Conservation (phyloP, 2,797 vertebrate species). For the Anisognathus igniventris region DNA sequence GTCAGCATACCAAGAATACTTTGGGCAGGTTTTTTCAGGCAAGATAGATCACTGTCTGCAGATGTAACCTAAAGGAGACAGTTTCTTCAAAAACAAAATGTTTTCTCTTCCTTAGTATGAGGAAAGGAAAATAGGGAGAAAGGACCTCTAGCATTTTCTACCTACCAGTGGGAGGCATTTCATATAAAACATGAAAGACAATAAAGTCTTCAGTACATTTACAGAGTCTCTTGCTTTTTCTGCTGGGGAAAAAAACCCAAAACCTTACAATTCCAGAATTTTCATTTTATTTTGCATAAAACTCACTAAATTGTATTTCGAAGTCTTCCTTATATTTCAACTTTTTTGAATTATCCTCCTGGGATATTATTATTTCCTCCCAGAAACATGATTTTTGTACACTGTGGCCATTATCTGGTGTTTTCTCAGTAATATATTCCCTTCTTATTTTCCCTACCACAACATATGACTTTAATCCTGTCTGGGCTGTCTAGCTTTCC, state of each 20-base stretch:
- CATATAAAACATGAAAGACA: background rate
- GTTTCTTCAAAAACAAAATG: background rate
- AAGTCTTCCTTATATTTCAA: background rate
- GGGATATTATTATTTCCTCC: background rate
- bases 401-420: background rate
- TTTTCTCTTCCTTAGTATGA: background rate
- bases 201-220: background rate
- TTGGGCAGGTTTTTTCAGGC: background rate
- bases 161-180: background rate
- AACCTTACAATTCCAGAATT: background rate
- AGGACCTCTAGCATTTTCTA: background rate
- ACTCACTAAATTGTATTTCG: background rate
- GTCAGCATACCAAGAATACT: background rate
- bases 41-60: background rate
- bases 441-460: background rate
- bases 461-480: background rate
- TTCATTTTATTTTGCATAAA: background rate
- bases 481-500: background rate
- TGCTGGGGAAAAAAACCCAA: rapidly evolving
- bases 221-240: background rate
- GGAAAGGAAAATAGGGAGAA: background rate
- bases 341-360: background rate
- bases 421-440: background rate
- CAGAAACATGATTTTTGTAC: background rate
- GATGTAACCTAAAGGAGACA: background rate